phyloP scores from a whole-genome alignment of 1,140 invertebrate genomes.

The Batillaria attramentaria region DNA sequence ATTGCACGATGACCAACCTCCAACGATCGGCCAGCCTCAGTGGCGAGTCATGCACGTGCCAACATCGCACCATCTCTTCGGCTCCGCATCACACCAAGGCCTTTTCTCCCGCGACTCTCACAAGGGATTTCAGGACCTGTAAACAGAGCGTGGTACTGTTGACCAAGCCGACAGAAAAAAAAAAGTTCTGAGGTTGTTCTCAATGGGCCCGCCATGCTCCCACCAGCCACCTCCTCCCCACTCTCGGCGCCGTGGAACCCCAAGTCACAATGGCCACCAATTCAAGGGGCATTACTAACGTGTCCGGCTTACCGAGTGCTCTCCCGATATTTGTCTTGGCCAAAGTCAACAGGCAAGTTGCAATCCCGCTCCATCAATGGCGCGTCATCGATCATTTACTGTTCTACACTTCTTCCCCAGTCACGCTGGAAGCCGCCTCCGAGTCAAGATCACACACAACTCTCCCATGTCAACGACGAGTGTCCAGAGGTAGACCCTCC shows the following conservation, averaged over 20 bases:
- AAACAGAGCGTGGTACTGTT: neutral
- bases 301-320: constrained; percentile 8
- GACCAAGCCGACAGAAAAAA: no score
- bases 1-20: no score
- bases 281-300: neutral
- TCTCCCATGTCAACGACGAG: neutral
- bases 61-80: no score
- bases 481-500: neutral
- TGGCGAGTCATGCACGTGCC: no score
- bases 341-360: constrained; percentile 10
- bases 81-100: no score
- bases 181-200: no score
- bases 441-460: neutral
- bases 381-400: constrained; percentile 13
- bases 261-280: neutral
- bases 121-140: neutral
- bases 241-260: neutral
- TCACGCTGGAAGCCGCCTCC: neutral
- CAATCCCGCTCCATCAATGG: neutral
- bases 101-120: neutral
- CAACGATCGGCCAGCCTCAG: no score
- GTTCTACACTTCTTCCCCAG: neutral
- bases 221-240: neutral
- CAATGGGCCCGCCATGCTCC: neutral
- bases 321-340: constrained; percentile 19